Evolutionary conservation across 1,140 invertebrate genomes (phyloP).

Genomic region (Pachyrhynchus sulphureomaculatus): DNA sequence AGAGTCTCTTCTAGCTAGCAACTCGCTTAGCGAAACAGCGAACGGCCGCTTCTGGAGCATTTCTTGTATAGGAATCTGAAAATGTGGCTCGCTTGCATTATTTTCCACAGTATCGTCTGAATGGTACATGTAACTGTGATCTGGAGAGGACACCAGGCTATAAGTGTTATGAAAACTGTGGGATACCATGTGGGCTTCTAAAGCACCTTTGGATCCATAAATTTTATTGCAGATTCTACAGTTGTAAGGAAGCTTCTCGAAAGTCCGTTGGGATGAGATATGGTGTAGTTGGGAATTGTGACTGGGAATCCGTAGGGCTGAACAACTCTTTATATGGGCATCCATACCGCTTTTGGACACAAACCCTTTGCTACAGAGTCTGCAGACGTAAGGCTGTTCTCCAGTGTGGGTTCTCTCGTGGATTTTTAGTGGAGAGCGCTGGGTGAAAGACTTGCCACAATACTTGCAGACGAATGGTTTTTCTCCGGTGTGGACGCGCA

Average conservation of each 20-base stretch:
- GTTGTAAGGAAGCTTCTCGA: constrained; percentile 12
- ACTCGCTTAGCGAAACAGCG: constrained; percentile 15
- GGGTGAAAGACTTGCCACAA: constrained; percentile 63
- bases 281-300: background rate
- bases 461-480: constrained; percentile 42
- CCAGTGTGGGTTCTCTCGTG: constrained; percentile 77
- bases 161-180: constrained; percentile 48
- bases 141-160: background rate
- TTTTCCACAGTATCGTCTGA: background rate
- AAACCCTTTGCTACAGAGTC: constrained; percentile 65
- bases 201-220: constrained; percentile 26
- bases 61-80: constrained; percentile 5
- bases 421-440: constrained; percentile 66
- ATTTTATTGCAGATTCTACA: constrained; percentile 25
- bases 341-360: constrained; percentile 61
- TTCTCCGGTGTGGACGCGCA: constrained; percentile 55
- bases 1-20: constrained; percentile 8
- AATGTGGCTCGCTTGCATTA: background rate
- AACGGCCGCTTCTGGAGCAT: constrained; percentile 18
- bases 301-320: constrained; percentile 22
- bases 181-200: constrained; percentile 59
- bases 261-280: no score
- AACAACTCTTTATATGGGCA: constrained; percentile 52
- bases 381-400: constrained; percentile 71
- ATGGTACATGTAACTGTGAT: background rate